Percentiles rank a stretch among this genome's conserved stretches.
phyloP scores from a whole-genome alignment of 92 coral and sea anemone genomes.

The Blastomussa wellsi region DNA sequence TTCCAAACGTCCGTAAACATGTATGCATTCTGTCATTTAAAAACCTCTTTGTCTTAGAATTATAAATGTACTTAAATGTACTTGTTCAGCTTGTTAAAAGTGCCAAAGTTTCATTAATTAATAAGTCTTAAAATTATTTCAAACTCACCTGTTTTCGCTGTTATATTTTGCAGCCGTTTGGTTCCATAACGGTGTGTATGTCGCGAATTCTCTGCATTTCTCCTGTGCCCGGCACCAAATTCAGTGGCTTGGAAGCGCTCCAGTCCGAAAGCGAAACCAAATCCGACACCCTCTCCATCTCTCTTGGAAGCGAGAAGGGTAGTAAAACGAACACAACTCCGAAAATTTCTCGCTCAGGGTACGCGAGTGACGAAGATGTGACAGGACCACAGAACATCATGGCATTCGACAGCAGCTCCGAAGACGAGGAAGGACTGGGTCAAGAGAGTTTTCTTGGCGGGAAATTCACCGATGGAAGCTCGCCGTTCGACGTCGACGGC shows the following conservation, averaged over 20 bases:
- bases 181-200: constrained; percentile 79
- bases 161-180: constrained; percentile 74
- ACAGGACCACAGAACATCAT: constrained; percentile 86
- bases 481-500: constrained; percentile 86
- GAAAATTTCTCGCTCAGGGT: constrained; percentile 68
- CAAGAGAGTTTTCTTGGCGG: constrained; percentile 70
- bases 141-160: constrained; percentile 10
- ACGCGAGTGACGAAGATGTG: constrained; percentile 85
- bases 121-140: not conserved
- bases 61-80: not conserved
- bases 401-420: constrained; percentile 98
- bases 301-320: constrained; percentile 65
- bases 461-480: constrained; percentile 73
- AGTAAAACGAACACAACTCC: constrained; percentile 55
- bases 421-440: constrained; percentile 93
- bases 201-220: constrained; percentile 93
- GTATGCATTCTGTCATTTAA: not conserved
- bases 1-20: too few relatives aligned
- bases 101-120: not conserved
- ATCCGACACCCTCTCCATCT: constrained; percentile 66
- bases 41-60: not conserved
- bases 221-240: constrained; percentile 92
- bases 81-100: not conserved
- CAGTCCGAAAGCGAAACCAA: constrained; percentile 78
- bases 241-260: constrained; percentile 77